Evolutionary conservation across 2,888 invertebrate species (phyloP).

Genomic region (Tridacna crocea): DNA sequence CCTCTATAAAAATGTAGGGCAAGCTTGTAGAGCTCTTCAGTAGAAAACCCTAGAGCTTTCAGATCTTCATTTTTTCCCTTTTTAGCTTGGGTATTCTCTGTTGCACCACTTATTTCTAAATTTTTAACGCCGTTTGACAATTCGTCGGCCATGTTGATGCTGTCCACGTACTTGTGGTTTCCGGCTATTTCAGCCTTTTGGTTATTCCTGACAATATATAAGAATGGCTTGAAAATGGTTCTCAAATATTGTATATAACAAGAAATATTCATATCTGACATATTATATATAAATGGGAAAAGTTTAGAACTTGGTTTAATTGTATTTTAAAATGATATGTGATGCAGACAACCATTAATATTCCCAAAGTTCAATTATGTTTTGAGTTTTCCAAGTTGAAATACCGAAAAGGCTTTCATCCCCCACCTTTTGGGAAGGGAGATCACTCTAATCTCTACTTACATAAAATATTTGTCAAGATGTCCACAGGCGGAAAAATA

Average conservation of each 20-base stretch:
- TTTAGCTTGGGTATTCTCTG: conserved; percentile 23
- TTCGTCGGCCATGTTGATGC: conserved; percentile 71
- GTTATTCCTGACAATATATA: too few species aligned
- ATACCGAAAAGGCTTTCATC: too few species aligned
- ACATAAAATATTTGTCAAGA: conserved; percentile 7
- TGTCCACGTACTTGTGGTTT: conserved; percentile 52
- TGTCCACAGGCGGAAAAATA: conserved; percentile 59
- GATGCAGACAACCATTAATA: too few species aligned
- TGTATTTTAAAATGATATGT: too few species aligned
- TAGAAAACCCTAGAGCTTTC: conserved; percentile 84
- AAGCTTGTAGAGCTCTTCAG: conserved; percentile 93
- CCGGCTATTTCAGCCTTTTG: conserved; percentile 28
- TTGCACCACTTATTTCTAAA: conserved; percentile 61
- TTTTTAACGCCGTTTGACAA: conserved; percentile 66
- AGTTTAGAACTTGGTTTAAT: too few species aligned
- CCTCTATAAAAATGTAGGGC: conserved; percentile 97
- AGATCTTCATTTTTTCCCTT: conserved; percentile 47
- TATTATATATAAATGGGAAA: background rate
- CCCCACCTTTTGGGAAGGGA: background rate
- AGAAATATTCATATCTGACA: background rate
- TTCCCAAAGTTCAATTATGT: background rate
- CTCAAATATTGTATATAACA: too few species aligned
- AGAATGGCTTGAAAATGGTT: too few species aligned
- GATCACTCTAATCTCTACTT: background rate
- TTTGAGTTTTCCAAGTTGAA: background rate